Percentiles rank a stretch among this genome's conserved stretches.
phyloP scores from a whole-genome alignment of 2,113 vertebrate genomes.

The Drymodes brunneopygia region DNA sequence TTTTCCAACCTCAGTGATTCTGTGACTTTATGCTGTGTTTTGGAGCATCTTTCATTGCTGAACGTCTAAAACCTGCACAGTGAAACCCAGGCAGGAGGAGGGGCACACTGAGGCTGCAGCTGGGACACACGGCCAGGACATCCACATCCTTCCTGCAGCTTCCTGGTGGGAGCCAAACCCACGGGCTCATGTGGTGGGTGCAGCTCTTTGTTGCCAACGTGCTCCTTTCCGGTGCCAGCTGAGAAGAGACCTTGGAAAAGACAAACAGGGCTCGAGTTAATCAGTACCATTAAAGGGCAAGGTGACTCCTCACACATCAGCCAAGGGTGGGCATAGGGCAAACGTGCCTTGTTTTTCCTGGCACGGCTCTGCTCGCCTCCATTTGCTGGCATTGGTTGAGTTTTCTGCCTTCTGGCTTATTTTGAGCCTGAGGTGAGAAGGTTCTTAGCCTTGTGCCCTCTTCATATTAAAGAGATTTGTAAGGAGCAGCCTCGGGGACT shows the following conservation, averaged over 20 bases:
- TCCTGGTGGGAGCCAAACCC: neutral
- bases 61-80: accelerated
- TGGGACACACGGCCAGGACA: neutral
- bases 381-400: accelerated
- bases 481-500: neutral
- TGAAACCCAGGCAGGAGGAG: neutral
- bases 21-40: neutral
- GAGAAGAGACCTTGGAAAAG: neutral
- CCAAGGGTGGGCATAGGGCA: neutral
- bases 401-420: neutral
- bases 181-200: accelerated
- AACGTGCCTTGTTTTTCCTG: neutral
- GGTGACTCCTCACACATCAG: neutral
- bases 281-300: neutral
- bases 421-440: neutral
- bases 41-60: neutral
- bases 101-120: neutral
- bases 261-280: neutral
- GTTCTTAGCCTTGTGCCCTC: neutral
- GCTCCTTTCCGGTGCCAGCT: neutral
- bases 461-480: neutral
- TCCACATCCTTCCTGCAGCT: neutral
- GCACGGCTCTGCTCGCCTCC: accelerated
- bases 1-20: neutral
- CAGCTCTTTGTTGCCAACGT: accelerated